Percentiles rank a stretch among this genome's conserved stretches.
These are phyloP conservation scores for human (Homo sapiens) DNA, from an alignment of 2,113 vertebrate species.

Conservation along the genomic window DNA sequence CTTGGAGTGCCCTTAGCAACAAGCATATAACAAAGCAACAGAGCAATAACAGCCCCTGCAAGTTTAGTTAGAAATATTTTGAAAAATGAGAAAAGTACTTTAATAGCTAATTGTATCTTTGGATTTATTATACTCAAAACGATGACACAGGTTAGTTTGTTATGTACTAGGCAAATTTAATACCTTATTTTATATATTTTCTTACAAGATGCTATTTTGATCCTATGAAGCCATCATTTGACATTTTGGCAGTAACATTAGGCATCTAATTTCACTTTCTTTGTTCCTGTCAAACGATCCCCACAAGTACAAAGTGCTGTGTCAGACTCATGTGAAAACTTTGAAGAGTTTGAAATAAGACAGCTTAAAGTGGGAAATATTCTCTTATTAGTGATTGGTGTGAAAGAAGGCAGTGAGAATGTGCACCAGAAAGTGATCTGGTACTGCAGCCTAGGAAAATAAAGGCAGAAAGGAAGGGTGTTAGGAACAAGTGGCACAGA, in stretches of 20 bases:
- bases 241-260: neutral
- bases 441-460: neutral
- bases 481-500: neutral
- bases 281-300: neutral
- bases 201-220: conserved; percentile 5
- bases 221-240: neutral
- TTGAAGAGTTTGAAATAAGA: conserved; percentile 1
- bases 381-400: neutral
- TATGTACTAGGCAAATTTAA: neutral
- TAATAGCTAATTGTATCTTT: neutral
- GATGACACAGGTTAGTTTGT: neutral
- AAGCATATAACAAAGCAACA: neutral
- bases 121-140: neutral
- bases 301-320: neutral
- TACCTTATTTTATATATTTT: neutral
- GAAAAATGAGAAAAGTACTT: conserved; percentile 21
- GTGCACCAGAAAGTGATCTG: neutral
- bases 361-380: neutral
- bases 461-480: neutral
- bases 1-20: neutral
- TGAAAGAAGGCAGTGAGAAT: neutral
- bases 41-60: neutral
- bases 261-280: neutral
- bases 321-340: neutral
- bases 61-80: neutral